Evolutionary conservation across 2,113 vertebrate species (phyloP), one percentile per base, ranked within the genome.

Genomic region (Pelecanoides urinatrix): DNA sequence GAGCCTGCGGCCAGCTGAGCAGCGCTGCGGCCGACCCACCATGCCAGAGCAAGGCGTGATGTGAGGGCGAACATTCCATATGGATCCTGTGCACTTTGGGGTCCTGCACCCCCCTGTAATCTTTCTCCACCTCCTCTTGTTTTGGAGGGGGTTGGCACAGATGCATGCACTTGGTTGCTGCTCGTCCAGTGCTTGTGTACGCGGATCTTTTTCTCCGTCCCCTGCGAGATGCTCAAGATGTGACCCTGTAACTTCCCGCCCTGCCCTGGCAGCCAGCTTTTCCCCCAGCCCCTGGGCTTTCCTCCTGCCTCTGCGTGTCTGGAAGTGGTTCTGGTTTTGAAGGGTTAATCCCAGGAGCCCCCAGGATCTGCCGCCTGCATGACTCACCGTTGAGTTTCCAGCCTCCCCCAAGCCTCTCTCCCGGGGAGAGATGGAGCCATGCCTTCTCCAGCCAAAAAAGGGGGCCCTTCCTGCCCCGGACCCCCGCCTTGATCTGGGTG

Each of bases 321-420:
- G 52, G 47, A 88, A 92, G 30, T 4, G 1, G 38, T 84, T 94
- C 77, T 96, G 79, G 20, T 52, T 95, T 86, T 59, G 84, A 91
- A 95, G 94, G 87, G 96, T 96, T 97, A 95, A 96, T 96, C 73
- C 70, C 58, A 67, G 95, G 91, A 96, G 80, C 77, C 94, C 95
- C 95, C 91, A 66, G 86, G 89, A 94, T 89, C 61, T 86, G 86
- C 94, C 2, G 94, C 61, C 88, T 97, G 94, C 63, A 56, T 96
- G 96, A 97, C 91, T 97, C 95, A 96, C 93, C 2, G 6, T 71
- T 70, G 88, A 84, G 89, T 96, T 96, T 95, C 86, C 73, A 97
- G 91, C 89, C 89, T 96, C 95, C 96, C 67, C 88, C 94, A 94
- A 86, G 85, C 91, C 30, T 74, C 47, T 50, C 80, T 75, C 45